Percentiles rank a stretch among this genome's conserved stretches.
These are phyloP conservation scores for Zaprionus tsacasi DNA, from an alignment of 1,140 invertebrate genomes.

Conservation along the genomic window DNA sequence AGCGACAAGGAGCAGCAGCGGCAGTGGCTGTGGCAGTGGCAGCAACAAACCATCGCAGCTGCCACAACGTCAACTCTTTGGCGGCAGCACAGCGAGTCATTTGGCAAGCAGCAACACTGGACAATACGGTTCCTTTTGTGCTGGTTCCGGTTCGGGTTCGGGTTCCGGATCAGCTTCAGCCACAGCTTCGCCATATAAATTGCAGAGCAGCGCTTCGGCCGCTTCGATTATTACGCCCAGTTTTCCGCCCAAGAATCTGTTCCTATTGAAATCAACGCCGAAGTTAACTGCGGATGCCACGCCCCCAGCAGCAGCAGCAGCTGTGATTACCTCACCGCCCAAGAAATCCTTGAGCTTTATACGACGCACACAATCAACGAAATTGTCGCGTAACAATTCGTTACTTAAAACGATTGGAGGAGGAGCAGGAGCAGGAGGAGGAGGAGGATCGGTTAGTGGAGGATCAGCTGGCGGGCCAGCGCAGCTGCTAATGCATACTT, in stretches of 20 bases:
- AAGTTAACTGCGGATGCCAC: slow-evolving; percentile 48
- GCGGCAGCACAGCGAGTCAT: slow-evolving; percentile 62
- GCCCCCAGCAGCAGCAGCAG: slow-evolving; percentile 3
- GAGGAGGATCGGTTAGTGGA: not conserved
- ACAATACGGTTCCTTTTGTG: not conserved
- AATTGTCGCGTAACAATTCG: slow-evolving; percentile 88
- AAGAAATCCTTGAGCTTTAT: slow-evolving; percentile 87
- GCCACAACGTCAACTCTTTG: slow-evolving; percentile 63
- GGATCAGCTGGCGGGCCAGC: not conserved
- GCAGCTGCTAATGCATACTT: slow-evolving; percentile 67
- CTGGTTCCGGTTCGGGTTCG: not conserved
- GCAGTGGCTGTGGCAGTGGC: slow-evolving; percentile 23
- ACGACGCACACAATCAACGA: slow-evolving; percentile 89
- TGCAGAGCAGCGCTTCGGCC: slow-evolving; percentile 66
- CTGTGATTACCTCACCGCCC: slow-evolving; percentile 67
- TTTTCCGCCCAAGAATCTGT: slow-evolving; percentile 83
- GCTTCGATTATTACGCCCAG: slow-evolving; percentile 72
- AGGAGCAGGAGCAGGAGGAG: not conserved
- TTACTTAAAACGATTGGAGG: slow-evolving; percentile 85
- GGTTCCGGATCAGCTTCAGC: not conserved
- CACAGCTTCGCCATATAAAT: slow-evolving; percentile 53
- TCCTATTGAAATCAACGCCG: slow-evolving; percentile 80
- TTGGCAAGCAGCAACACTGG: slow-evolving; percentile 23
- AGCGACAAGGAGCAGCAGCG: slow-evolving; percentile 13
- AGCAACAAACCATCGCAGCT: slow-evolving; percentile 17